These are phyloP conservation scores for Troides oblongomaculatus DNA, from an alignment of 2,888 invertebrate species.

Conservation along the genomic window DNA sequence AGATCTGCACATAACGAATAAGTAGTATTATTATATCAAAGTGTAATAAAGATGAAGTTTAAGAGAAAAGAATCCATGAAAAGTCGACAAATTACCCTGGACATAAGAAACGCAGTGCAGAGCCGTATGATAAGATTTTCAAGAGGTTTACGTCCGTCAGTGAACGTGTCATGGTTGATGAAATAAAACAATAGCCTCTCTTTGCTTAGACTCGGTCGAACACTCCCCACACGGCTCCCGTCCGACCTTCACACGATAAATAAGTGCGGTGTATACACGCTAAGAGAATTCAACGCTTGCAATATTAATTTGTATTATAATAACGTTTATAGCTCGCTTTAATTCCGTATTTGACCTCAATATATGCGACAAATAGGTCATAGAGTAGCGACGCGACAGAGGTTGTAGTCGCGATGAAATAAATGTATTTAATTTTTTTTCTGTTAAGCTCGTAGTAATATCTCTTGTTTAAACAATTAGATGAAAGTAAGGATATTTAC, in stretches of 20 bases:
- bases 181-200: not conserved
- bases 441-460: too few species aligned
- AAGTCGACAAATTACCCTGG: too few species aligned
- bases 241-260: constrained; percentile 32
- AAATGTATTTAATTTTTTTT: too few species aligned
- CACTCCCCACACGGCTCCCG: constrained; percentile 28
- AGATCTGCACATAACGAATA: too few species aligned
- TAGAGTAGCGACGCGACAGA: constrained; percentile 11
- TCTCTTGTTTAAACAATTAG: too few species aligned
- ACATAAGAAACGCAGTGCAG: too few species aligned
- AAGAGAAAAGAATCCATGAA: too few species aligned
- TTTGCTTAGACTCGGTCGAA: not conserved
- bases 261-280: constrained; percentile 28
- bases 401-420: not conserved
- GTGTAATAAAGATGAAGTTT: too few species aligned
- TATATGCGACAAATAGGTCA: constrained; percentile 22
- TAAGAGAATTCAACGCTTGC: constrained; percentile 31
- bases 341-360: constrained; percentile 30
- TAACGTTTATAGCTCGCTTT: constrained; percentile 7
- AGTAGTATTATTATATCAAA: too few species aligned
- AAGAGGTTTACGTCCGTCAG: too few species aligned
- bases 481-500: too few species aligned
- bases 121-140: too few species aligned
- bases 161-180: not conserved
- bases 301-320: constrained; percentile 30